Base-by-base conservation (phyloP, 2,888 invertebrate species). In the Eristalis intricaria region DNA sequence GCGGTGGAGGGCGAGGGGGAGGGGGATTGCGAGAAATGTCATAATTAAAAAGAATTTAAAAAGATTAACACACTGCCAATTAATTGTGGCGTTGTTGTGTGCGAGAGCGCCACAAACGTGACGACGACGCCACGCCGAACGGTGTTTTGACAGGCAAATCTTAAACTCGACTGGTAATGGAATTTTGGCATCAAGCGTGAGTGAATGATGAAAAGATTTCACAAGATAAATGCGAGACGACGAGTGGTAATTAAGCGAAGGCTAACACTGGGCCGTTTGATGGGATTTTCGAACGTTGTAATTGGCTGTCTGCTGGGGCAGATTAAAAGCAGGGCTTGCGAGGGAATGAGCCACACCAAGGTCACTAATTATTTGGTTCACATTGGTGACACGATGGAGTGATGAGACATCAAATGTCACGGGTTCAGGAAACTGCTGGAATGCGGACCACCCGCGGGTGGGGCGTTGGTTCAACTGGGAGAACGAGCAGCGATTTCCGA, bases 31-130 rank as follows among this genome's bases (percentile, higher is more conserved):
- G 23, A n/a, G 71, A 69, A 22, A 73, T 77, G 66, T 83, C 83
- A 83, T 83, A 71, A 83, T 83, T 83, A 73, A 83, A 73, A 83
- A 83, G 77, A 73, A 77, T 83, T 83, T 70, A 15, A 71, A 76
- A 61, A 71, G 66, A 83, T 73, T 77, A 83, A 77, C 77, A 61
- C 61, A 43, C 50, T 70, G 58, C 35, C 11, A 32, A 3, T 22
- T 61, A 77, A 66, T 61, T 61, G 60, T 19, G 50, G 22, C 60
- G 26, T 23, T 29, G 29, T 32, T 32, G 43, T 43, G 32, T 63
- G 32, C 32, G 69, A 15, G 35, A 61, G 60, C 22, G 43, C 19
- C 38, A 38, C 13, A 11, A 38, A 38, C 13, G 50, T 19, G 50
- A 19, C 19, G 50, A 19, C 19, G 32, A 26, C 32, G 5, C 32